Percentiles rank a stretch among this genome's conserved stretches.
These are phyloP conservation scores for honey bee (Apis mellifera) DNA, from an alignment of 1,140 invertebrate species.

Conservation along the genomic window DNA sequence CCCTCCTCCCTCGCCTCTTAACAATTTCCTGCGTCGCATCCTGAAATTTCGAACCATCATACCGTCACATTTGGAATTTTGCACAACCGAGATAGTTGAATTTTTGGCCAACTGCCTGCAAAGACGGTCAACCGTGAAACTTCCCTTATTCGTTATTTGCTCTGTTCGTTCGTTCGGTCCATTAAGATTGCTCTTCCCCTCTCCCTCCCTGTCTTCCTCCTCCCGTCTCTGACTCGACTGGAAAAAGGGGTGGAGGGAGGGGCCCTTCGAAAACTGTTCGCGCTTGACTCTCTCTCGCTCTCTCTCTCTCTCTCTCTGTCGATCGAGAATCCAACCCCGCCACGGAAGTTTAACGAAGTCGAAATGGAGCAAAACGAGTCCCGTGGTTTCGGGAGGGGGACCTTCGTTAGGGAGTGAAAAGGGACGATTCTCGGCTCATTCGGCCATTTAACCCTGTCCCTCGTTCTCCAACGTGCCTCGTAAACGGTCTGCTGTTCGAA, in stretches of 20 bases:
- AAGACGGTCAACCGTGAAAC: background rate
- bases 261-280: constrained; percentile 21
- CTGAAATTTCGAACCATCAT: background rate
- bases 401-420: constrained; percentile 45
- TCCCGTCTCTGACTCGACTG: background rate
- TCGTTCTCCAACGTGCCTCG: background rate
- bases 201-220: too few species aligned
- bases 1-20: background rate
- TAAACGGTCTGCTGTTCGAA: background rate
- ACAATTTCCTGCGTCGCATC: background rate
- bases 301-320: background rate
- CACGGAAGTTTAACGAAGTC: constrained; percentile 46
- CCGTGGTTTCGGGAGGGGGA: constrained; percentile 23
- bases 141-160: background rate
- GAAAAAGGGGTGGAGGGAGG: background rate
- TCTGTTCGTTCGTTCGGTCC: background rate
- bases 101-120: background rate
- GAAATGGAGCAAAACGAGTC: constrained; percentile 35
- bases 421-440: constrained; percentile 27
- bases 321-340: background rate
- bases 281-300: background rate
- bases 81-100: background rate
- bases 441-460: constrained; percentile 25
- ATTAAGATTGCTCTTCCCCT: background rate
- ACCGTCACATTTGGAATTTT: background rate